phyloP scores from a whole-genome alignment of 1,140 invertebrate species.

The Proales similis region DNA sequence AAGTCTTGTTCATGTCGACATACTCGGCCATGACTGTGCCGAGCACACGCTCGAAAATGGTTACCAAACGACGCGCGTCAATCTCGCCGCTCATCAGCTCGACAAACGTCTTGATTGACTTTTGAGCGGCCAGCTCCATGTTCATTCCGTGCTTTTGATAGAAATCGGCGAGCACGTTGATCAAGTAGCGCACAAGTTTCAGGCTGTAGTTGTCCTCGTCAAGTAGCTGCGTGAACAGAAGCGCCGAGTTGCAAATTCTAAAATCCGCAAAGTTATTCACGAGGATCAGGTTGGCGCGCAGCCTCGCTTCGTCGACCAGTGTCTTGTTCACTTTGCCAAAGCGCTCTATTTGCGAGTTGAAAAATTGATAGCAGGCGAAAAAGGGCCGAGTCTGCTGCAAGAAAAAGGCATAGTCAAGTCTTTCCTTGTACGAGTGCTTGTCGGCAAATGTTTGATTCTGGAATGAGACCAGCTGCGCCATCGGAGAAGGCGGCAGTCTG shows the following conservation, averaged over 20 bases:
- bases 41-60: slow-evolving; percentile 7
- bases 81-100: slow-evolving; percentile 22
- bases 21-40: not conserved
- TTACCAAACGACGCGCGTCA: slow-evolving; percentile 1
- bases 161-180: slow-evolving; percentile 5
- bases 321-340: slow-evolving; percentile 15
- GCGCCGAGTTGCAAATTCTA: slow-evolving; percentile 3
- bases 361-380: slow-evolving; percentile 14
- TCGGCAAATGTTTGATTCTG: slow-evolving; percentile 25
- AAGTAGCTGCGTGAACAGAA: slow-evolving; percentile 14
- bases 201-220: slow-evolving; percentile 3
- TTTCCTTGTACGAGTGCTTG: slow-evolving; percentile 22
- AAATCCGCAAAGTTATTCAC: slow-evolving; percentile 10
- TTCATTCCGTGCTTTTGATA: slow-evolving; percentile 32
- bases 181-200: slow-evolving; percentile 2
- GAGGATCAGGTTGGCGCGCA: slow-evolving; percentile 5
- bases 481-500: not conserved
- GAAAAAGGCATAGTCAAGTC: slow-evolving; percentile 29
- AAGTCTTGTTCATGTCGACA: slow-evolving; percentile 11
- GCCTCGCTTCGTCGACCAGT: slow-evolving; percentile 22
- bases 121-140: slow-evolving; percentile 10
- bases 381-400: slow-evolving; percentile 11
- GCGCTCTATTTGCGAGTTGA: not conserved
- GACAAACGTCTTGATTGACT: slow-evolving; percentile 21
- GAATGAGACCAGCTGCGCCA: slow-evolving; percentile 22